Percentiles rank a stretch among this genome's conserved stretches.
Evolutionary conservation across 64 coral and sea anemone species (phyloP).

Genomic region (Montipora cactus): DNA sequence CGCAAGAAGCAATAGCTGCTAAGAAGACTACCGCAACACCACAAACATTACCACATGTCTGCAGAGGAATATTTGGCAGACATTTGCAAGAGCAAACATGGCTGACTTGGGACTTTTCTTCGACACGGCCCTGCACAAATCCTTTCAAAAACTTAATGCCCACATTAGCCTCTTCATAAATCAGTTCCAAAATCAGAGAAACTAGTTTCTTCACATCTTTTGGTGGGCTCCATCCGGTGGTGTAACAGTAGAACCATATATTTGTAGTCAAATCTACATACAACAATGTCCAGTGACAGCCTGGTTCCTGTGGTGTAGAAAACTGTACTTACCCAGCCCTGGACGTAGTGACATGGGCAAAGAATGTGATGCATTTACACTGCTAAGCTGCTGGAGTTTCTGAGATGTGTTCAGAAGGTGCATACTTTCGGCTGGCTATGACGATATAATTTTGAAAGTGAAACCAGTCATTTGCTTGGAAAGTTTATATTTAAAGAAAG

Average conservation of each 20-base stretch:
- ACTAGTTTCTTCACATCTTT: slow-evolving; percentile 10
- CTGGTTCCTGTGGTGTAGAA: too few species aligned
- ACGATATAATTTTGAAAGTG: too few species aligned
- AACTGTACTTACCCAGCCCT: background rate
- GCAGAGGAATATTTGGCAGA: slow-evolving; percentile 44
- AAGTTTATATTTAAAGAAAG: too few species aligned
- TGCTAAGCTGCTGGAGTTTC: too few species aligned
- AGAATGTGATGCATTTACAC: background rate
- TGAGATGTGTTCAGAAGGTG: too few species aligned
- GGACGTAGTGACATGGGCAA: slow-evolving; percentile 15
- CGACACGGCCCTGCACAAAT: background rate
- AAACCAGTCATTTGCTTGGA: too few species aligned
- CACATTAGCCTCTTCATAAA: background rate
- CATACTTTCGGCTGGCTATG: too few species aligned
- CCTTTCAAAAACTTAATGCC: background rate
- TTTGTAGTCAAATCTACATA: slow-evolving; percentile 52
- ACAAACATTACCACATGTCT: slow-evolving; percentile 71
- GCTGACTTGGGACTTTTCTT: background rate
- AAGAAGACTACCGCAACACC: slow-evolving; percentile 26
- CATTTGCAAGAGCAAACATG: slow-evolving; percentile 27
- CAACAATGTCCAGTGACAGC: too few species aligned
- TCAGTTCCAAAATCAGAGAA: slow-evolving; percentile 14
- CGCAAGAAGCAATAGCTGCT: slow-evolving; percentile 14
- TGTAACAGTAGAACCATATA: slow-evolving; percentile 72
- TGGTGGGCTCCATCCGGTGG: slow-evolving; percentile 46